Percentiles rank a stretch among this genome's conserved stretches.
phyloP scores from a whole-genome alignment of 2,113 vertebrate genomes.

The Cariama cristata region DNA sequence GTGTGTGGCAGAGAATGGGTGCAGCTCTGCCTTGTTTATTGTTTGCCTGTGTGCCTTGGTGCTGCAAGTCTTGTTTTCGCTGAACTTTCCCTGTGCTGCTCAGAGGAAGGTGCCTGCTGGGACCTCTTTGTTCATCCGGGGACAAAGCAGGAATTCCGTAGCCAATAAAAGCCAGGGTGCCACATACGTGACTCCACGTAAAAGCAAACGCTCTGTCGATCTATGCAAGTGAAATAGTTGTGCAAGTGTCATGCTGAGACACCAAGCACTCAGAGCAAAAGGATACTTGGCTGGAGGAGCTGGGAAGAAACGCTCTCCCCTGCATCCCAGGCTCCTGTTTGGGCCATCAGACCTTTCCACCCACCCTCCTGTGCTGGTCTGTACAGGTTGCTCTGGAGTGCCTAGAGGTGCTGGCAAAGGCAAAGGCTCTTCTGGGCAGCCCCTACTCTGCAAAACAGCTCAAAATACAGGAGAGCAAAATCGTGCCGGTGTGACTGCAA shows the following conservation, averaged over 20 bases:
- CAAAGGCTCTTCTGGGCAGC: neutral
- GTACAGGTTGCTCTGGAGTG: neutral
- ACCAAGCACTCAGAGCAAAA: neutral
- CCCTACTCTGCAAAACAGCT: neutral
- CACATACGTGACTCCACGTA: accelerated
- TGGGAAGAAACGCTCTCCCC: neutral
- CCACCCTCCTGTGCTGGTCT: neutral
- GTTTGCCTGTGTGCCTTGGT: neutral
- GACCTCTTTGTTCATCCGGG: neutral
- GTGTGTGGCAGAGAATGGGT: accelerated
- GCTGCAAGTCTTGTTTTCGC: neutral
- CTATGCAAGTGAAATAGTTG: neutral
- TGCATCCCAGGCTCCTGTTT: neutral
- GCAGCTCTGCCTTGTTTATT: neutral
- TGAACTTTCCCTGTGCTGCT: neutral
- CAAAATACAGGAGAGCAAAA: neutral
- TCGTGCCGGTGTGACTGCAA: neutral
- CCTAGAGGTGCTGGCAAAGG: neutral
- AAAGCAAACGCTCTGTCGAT: neutral
- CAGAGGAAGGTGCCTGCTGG: neutral
- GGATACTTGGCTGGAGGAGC: neutral
- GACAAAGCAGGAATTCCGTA: neutral
- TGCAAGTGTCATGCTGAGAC: neutral
- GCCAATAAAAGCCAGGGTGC: neutral
- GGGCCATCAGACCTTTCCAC: neutral